Evolutionary conservation across 2,888 invertebrate species (phyloP).

Genomic region (Tethea ocularis): DNA sequence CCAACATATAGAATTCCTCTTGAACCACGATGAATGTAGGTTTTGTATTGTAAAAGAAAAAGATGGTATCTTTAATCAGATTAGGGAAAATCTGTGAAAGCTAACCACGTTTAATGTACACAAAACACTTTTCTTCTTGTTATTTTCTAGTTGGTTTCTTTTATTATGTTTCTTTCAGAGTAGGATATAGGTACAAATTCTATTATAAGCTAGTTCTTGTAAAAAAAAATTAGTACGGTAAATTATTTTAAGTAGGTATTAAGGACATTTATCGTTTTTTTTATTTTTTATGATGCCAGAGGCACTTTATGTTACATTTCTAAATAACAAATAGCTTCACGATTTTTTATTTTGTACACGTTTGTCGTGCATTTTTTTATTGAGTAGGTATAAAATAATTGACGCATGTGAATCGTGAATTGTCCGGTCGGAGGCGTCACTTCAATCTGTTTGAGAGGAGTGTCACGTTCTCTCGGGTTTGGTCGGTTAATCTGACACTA

Average conservation of each 20-base stretch:
- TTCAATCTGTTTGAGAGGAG: constrained; percentile 30
- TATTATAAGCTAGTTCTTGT: too few relatives aligned
- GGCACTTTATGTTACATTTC: too few relatives aligned
- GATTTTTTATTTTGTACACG: not conserved
- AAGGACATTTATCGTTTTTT: too few relatives aligned
- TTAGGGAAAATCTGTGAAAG: too few relatives aligned
- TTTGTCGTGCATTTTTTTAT: not conserved
- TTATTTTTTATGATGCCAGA: too few relatives aligned
- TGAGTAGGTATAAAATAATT: not conserved
- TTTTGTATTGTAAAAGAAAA: too few relatives aligned
- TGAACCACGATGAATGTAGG: too few relatives aligned
- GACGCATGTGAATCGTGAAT: constrained; percentile 9
- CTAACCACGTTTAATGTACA: too few relatives aligned
- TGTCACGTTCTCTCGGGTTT: constrained; percentile 47
- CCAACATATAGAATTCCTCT: too few relatives aligned
- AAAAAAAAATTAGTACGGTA: too few relatives aligned
- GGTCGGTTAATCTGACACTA: constrained; percentile 58
- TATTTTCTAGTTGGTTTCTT: not conserved
- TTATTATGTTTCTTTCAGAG: not conserved
- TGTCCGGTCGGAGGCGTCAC: constrained; percentile 9
- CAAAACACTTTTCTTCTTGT: not conserved
- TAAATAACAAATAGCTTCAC: not conserved
- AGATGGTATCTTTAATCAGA: too few relatives aligned
- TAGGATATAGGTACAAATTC: not conserved
- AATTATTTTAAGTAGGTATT: too few relatives aligned